A percentile compares a stretch with the other conserved stretches of the same genome.
Evolutionary conservation across 2,113 vertebrate genomes (phyloP).

Genomic region (Podiceps cristatus): DNA sequence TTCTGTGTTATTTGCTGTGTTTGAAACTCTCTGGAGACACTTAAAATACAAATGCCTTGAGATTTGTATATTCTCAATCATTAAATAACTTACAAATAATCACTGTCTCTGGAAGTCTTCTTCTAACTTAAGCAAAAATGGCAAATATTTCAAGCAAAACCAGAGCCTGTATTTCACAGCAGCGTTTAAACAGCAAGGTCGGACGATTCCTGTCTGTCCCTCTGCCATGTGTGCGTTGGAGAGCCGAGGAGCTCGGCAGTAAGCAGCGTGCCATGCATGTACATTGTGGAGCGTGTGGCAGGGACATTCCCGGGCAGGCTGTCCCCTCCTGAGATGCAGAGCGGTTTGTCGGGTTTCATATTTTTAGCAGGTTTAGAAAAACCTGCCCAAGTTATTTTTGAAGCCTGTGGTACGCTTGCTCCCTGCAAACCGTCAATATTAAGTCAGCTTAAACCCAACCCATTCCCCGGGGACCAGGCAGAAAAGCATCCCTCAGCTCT

Average conservation of each 20-base stretch:
- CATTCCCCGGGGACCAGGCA: background rate
- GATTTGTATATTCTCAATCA: conserved; percentile 46
- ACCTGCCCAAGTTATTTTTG: conserved; percentile 33
- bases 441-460: background rate
- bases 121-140: conserved; percentile 21
- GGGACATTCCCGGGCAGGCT: background rate
- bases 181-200: conserved; percentile 1
- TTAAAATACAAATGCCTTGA: conserved; percentile 54
- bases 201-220: background rate
- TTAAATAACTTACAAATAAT: conserved; percentile 58
- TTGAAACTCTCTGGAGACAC: conserved; percentile 63
- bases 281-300: accelerated
- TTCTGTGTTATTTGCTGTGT: conserved; percentile 32
- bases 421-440: background rate
- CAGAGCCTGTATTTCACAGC: conserved; percentile 53
- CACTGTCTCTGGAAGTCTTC: conserved; percentile 49
- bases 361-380: conserved; percentile 44
- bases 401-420: background rate
- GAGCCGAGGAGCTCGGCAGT: conserved; percentile 10
- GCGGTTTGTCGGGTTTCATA: background rate
- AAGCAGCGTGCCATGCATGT: accelerated
- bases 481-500: background rate
- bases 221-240: background rate
- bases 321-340: background rate
- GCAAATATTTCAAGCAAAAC: conserved; percentile 41